Conservation (phyloP, 2,888 invertebrate species). For the Actias luna region DNA sequence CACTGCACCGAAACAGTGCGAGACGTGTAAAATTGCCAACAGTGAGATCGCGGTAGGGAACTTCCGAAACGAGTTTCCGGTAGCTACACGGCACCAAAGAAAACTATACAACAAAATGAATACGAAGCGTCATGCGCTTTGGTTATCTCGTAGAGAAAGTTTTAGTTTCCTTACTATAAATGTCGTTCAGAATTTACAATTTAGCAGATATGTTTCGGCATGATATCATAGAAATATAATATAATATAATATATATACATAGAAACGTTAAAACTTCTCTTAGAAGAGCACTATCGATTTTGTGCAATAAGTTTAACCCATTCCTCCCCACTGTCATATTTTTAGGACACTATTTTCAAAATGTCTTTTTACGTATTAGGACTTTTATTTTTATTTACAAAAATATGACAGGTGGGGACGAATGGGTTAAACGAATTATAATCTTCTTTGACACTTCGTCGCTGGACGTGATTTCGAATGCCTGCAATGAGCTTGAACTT, state of each 20-base stretch:
- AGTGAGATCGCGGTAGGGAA: neutral
- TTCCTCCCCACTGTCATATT: too few species aligned
- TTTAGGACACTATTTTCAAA: too few species aligned
- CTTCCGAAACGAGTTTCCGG: conserved; percentile 1
- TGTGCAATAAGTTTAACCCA: neutral
- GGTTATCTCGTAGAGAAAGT: conserved; percentile 6
- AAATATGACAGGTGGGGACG: too few species aligned
- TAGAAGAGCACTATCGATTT: neutral
- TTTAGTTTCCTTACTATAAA: neutral
- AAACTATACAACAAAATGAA: neutral
- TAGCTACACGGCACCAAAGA: neutral
- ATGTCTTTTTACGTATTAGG: too few species aligned
- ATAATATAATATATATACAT: neutral
- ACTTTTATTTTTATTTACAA: too few species aligned
- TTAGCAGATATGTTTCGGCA: conserved; percentile 2
- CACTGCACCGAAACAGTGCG: neutral
- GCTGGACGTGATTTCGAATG: too few species aligned
- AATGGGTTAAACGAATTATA: too few species aligned
- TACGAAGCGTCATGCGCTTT: neutral
- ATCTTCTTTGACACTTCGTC: too few species aligned
- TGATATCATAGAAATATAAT: too few species aligned
- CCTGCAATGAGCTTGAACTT: too few species aligned
- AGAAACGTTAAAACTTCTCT: neutral
- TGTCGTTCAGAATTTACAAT: conserved; percentile 1
- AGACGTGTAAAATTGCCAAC: conserved; percentile 2